Percentiles rank a stretch among this genome's conserved stretches.
phyloP scores from a whole-genome alignment of 1,140 invertebrate species.

The Globodera ellingtonae region DNA sequence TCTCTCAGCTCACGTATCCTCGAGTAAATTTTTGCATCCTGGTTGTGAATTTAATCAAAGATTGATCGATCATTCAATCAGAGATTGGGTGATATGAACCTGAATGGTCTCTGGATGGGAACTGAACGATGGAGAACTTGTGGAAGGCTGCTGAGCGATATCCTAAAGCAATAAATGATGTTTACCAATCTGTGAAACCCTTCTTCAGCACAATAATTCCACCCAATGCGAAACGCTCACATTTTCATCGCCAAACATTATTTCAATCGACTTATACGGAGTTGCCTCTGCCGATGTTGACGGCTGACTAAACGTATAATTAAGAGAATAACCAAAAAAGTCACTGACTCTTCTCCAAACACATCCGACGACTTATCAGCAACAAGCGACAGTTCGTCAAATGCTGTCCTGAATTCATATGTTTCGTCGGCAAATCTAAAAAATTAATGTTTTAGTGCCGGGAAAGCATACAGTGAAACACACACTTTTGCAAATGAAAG shows the following conservation, averaged over 20 bases:
- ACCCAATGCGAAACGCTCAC: background rate
- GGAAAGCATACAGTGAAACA: too few relatives aligned
- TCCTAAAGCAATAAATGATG: background rate
- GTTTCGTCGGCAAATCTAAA: background rate
- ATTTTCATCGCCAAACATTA: conserved; percentile 27
- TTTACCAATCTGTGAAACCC: background rate
- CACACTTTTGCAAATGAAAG: too few relatives aligned
- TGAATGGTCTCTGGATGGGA: conserved; percentile 35
- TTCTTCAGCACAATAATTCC: background rate
- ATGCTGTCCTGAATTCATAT: background rate
- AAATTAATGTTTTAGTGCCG: background rate
- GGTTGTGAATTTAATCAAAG: background rate
- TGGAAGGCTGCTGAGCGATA: conserved; percentile 40
- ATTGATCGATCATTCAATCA: conserved; percentile 12
- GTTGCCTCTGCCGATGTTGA: conserved; percentile 19
- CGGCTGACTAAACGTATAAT: conserved; percentile 10
- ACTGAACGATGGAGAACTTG: conserved; percentile 41
- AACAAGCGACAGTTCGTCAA: background rate
- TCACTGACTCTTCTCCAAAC: too few relatives aligned
- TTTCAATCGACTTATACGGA: conserved; percentile 29
- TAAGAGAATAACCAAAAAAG: background rate
- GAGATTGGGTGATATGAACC: background rate
- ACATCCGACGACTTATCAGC: background rate
- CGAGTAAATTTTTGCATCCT: conserved; percentile 41
- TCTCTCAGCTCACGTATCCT: conserved; percentile 48